Evolutionary conservation across 2,888 invertebrate genomes (phyloP).

Genomic region (Seladonia tumulorum): DNA sequence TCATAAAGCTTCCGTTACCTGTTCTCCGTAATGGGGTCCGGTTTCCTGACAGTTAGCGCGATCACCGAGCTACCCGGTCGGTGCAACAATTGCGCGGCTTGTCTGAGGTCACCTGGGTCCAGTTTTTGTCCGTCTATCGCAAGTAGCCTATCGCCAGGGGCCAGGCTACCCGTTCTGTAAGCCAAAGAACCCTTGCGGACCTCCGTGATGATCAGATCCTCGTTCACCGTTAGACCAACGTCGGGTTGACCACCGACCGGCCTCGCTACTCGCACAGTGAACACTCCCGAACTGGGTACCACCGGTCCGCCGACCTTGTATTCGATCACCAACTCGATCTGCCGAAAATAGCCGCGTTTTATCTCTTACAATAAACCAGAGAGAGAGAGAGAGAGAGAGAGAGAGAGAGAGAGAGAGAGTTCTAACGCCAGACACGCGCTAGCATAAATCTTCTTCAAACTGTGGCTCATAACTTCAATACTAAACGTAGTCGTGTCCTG

Average conservation of each 20-base stretch:
- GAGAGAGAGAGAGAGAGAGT: background rate
- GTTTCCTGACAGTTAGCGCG: conserved; percentile 81
- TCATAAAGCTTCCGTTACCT: conserved; percentile 72
- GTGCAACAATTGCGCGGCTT: conserved; percentile 82
- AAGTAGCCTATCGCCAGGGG: conserved; percentile 93
- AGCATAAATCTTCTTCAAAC: background rate
- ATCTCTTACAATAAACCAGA: background rate
- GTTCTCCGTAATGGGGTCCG: conserved; percentile 75
- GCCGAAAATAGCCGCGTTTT: conserved; percentile 12
- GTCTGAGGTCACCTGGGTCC: conserved; percentile 82
- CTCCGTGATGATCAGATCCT: conserved; percentile 94
- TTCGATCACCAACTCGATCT: conserved; percentile 92
- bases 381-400: background rate
- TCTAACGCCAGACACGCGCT: background rate
- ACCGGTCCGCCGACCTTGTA: conserved; percentile 97
- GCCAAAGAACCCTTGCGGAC: conserved; percentile 96
- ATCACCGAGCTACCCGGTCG: conserved; percentile 82
- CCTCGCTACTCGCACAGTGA: conserved; percentile 94
- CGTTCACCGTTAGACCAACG: conserved; percentile 95
- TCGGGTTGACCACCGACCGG: conserved; percentile 88
- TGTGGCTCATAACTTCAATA: background rate
- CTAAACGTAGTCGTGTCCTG: background rate
- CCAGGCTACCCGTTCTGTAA: conserved; percentile 94
- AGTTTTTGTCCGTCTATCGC: conserved; percentile 93
- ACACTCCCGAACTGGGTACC: conserved; percentile 95